These are phyloP conservation scores for Neotragus moschatus DNA, from an alignment of 2,113 vertebrate species.

Conservation along the genomic window DNA sequence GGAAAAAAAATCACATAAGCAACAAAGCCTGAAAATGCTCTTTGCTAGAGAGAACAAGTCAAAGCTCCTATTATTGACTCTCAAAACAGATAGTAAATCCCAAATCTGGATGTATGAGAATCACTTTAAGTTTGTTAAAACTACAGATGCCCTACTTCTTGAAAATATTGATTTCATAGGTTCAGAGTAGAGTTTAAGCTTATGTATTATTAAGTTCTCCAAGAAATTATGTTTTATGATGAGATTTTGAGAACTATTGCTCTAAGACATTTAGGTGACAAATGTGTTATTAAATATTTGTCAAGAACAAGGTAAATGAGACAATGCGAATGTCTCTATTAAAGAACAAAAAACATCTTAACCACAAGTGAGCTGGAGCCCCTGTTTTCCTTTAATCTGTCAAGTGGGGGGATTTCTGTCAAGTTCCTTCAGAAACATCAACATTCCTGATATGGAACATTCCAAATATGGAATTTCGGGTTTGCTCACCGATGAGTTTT, in stretches of 20 bases:
- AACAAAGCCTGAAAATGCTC: conserved; percentile 24
- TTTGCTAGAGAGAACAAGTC: neutral
- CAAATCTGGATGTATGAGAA: neutral
- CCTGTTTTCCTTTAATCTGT: neutral
- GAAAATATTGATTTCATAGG: neutral
- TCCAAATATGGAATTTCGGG: neutral
- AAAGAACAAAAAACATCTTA: conserved; percentile 12
- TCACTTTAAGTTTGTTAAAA: neutral
- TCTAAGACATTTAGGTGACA: neutral
- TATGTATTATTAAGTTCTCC: neutral
- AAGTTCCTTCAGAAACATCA: neutral
- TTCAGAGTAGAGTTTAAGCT: neutral
- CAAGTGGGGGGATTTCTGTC: neutral
- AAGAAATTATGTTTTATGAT: neutral
- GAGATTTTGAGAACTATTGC: conserved; percentile 7
- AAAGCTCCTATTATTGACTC: neutral
- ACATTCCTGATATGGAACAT: neutral
- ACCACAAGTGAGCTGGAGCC: neutral
- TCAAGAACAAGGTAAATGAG: conserved; percentile 25
- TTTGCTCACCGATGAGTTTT: conserved; percentile 93
- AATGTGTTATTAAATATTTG: conserved; percentile 27
- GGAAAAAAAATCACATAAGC: conserved; percentile 28
- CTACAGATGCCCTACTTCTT: neutral
- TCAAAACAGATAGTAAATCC: neutral
- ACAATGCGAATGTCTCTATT: neutral